A percentile compares a stretch with the other conserved stretches of the same genome.
Evolutionary conservation across 2,113 vertebrate genomes (phyloP).

Genomic region (Bos javanicus): DNA sequence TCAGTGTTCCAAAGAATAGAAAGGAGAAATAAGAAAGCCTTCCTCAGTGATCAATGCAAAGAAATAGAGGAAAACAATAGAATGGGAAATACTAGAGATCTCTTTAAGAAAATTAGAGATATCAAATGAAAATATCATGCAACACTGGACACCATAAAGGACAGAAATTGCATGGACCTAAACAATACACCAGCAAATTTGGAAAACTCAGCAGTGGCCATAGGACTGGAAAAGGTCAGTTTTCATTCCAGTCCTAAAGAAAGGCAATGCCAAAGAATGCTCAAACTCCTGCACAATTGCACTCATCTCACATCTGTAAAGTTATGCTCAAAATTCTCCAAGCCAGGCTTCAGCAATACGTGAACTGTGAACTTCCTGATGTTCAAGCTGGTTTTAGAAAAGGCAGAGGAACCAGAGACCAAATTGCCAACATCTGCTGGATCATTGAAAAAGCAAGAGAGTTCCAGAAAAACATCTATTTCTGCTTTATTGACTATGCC

Average conservation of each 20-base stretch:
- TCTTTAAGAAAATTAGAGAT: background rate
- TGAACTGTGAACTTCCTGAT: background rate
- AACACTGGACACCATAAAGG: background rate
- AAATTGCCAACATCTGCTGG: accelerated
- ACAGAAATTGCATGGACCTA: background rate
- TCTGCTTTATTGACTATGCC: background rate
- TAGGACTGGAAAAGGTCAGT: background rate
- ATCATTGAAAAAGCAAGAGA: background rate
- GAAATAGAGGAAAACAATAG: background rate
- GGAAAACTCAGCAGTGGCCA: background rate
- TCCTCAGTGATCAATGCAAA: background rate
- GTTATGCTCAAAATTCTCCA: background rate
- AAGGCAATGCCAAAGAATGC: background rate
- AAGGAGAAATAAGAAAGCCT: background rate
- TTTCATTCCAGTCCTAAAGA: background rate
- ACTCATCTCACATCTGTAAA: background rate
- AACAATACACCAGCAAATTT: background rate
- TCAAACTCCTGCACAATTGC: background rate
- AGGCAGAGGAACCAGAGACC: background rate
- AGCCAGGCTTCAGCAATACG: background rate
- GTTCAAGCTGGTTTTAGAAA: background rate
- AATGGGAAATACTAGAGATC: background rate
- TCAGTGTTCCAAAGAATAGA: background rate
- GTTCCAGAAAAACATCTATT: background rate
- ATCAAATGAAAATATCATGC: background rate